Evolutionary conservation across 2,113 vertebrate species (phyloP).

Genomic region (Heterotis niloticus): DNA sequence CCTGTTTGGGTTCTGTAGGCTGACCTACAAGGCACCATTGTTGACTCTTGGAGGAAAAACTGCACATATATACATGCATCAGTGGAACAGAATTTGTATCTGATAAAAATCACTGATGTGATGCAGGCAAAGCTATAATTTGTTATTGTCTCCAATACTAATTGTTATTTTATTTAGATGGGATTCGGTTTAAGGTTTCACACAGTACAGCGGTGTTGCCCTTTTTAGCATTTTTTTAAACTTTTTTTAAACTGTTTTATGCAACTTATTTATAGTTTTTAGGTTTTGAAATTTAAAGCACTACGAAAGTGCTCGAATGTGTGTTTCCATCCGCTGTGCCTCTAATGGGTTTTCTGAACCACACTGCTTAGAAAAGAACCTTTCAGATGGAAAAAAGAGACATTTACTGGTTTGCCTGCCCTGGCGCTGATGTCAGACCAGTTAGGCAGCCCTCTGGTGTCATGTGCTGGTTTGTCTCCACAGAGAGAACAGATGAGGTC

Average conservation of each 20-base stretch:
- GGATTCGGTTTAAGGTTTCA: neutral
- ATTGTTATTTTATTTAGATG: neutral
- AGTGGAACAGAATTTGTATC: neutral
- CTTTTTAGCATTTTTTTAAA: neutral
- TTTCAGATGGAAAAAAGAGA: constrained; percentile 32
- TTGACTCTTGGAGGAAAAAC: constrained; percentile 22
- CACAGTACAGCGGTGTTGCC: neutral
- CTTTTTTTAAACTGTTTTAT: neutral
- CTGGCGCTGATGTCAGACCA: constrained; percentile 28
- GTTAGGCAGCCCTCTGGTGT: constrained; percentile 32
- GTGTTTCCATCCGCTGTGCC: constrained; percentile 12
- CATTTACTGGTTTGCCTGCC: constrained; percentile 33
- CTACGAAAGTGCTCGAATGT: neutral
- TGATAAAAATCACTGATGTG: neutral
- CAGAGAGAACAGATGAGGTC: constrained; percentile 48
- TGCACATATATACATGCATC: neutral
- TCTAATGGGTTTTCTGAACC: constrained; percentile 13
- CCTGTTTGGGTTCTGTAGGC: constrained; percentile 35
- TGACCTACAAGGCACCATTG: constrained; percentile 23
- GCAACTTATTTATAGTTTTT: neutral
- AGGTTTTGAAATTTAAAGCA: neutral
- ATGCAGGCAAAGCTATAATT: neutral
- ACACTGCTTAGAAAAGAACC: constrained; percentile 28
- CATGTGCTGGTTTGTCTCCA: constrained; percentile 31
- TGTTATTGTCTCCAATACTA: neutral